phyloP scores from a whole-genome alignment of 2,888 invertebrate species.

The Cremastinae sp. region DNA sequence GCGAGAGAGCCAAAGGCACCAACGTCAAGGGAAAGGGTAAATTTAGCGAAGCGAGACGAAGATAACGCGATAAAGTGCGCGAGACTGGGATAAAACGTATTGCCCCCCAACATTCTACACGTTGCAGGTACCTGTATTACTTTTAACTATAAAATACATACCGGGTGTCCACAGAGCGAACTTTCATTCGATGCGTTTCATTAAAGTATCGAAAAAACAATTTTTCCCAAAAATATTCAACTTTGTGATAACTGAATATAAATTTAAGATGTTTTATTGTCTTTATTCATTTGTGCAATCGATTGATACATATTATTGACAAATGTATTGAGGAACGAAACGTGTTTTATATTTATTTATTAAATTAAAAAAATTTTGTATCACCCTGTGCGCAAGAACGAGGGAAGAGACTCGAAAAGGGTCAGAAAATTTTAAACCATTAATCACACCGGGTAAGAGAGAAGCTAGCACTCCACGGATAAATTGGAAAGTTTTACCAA shows the following conservation, averaged over 20 bases:
- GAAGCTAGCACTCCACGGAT: conserved; percentile 11
- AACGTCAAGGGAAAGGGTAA: conserved; percentile 16
- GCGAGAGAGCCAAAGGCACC: conserved; percentile 42
- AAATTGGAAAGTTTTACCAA: conserved; percentile 58
- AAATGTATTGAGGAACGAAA: too few relatives aligned
- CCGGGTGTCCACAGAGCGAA: not conserved
- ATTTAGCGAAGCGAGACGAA: conserved; percentile 33
- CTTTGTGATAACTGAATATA: too few relatives aligned
- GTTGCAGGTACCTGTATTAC: not conserved
- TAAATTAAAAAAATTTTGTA: not conserved
- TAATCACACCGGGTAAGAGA: conserved; percentile 61
- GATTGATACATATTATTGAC: too few relatives aligned
- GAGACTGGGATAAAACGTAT: conserved; percentile 48
- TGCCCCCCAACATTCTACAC: conserved; percentile 16
- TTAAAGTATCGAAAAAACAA: not conserved
- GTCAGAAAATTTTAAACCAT: conserved; percentile 64
- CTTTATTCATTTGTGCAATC: too few relatives aligned
- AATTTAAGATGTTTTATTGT: too few relatives aligned
- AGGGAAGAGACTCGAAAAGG: conserved; percentile 37
- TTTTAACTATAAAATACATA: not conserved
- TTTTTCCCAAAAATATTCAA: too few relatives aligned
- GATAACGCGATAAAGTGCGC: conserved; percentile 54
- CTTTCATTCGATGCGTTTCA: not conserved
- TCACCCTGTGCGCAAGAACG: conserved; percentile 1
- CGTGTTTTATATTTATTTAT: too few relatives aligned